Evolutionary conservation across 2,797 vertebrate genomes (phyloP).

Genomic region (Enteromius fasciolatus): DNA sequence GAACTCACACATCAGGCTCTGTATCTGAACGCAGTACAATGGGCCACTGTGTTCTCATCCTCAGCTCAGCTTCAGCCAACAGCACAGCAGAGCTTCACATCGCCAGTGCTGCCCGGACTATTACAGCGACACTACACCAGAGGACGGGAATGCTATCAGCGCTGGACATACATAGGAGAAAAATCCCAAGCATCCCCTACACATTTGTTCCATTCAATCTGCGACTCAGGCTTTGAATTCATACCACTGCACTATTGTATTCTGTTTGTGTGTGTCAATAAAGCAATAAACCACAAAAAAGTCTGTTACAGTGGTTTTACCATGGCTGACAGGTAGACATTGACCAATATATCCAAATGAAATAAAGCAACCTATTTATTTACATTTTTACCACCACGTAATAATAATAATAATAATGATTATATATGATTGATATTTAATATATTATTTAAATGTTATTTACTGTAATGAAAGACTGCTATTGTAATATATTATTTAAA

Average conservation of each 20-base stretch:
- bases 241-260: background rate
- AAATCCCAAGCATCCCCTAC: slow-evolving; percentile 11
- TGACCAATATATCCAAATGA: background rate
- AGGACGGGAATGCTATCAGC: slow-evolving; percentile 26
- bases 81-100: slow-evolving; percentile 20
- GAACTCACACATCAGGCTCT: slow-evolving; percentile 42
- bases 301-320: background rate
- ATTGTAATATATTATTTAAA: background rate
- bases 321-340: background rate
- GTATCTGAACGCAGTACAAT: slow-evolving; percentile 43
- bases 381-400: background rate
- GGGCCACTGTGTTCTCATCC: slow-evolving; percentile 41
- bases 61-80: slow-evolving; percentile 24
- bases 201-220: slow-evolving; percentile 30
- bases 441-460: background rate
- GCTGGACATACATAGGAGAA: background rate
- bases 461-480: background rate
- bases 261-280: slow-evolving; percentile 2
- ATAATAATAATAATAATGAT: background rate
- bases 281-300: background rate
- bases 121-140: slow-evolving; percentile 18
- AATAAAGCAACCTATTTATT: background rate
- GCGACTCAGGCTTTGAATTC: slow-evolving; percentile 1
- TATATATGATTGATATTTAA: background rate
- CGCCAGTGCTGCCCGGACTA: slow-evolving; percentile 4